Evolutionary conservation across 2,113 vertebrate species (phyloP).

Genomic region (Laterallus jamaicensis): DNA sequence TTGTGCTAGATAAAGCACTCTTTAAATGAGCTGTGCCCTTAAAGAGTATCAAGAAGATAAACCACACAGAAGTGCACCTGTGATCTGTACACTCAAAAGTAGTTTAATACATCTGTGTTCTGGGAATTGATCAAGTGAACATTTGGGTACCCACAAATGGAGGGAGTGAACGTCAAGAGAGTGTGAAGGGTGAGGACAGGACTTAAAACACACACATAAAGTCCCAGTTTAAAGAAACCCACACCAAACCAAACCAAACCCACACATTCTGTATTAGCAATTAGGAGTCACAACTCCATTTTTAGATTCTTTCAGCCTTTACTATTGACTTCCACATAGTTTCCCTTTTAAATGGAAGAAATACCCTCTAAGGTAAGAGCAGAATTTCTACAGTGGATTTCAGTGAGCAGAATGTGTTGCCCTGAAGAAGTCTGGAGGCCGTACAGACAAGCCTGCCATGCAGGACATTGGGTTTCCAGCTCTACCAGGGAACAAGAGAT

Average conservation of each 20-base stretch:
- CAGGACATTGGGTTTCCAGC: background rate
- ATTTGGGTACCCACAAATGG: background rate
- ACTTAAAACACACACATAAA: too few species aligned
- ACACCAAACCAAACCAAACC: too few species aligned
- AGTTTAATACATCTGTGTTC: background rate
- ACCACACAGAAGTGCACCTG: too few species aligned
- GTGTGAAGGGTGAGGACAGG: background rate
- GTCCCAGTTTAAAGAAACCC: too few species aligned
- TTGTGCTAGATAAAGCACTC: background rate
- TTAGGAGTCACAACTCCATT: background rate
- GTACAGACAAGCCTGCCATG: background rate
- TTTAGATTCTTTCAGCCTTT: background rate
- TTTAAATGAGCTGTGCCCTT: background rate
- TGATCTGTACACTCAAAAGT: background rate
- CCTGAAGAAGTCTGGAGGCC: background rate
- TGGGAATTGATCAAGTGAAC: background rate
- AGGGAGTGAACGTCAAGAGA: background rate
- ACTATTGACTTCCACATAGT: background rate
- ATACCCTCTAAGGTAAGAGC: background rate
- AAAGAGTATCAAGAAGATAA: background rate
- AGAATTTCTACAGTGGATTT: background rate
- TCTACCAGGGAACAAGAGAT: background rate
- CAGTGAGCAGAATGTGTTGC: accelerated
- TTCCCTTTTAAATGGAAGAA: background rate
- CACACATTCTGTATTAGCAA: background rate